Evolutionary conservation across 2,888 invertebrate species (phyloP), one percentile per base, ranked within the genome.

Genomic region (Oscheius myriophilus): DNA sequence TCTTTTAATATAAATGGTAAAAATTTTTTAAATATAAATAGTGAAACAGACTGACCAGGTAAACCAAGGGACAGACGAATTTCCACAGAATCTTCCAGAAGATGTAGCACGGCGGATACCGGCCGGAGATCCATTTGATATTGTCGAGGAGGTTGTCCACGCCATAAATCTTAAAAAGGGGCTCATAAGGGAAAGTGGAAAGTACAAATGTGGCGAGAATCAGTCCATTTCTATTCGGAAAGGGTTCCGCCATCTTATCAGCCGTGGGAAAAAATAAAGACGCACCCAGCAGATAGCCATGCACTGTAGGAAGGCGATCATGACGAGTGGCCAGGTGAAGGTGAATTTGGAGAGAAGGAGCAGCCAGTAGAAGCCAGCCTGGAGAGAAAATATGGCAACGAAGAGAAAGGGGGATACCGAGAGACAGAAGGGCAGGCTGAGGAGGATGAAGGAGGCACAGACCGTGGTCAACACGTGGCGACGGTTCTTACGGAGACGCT

Each of bases 81-180:
- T 90, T 90, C 93, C 93, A 93, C 52, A 91, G 90, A 23, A 90
- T 82, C 87, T 90, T 91, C 93, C 93, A 93, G 83, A 92, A 92
- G 72, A 85, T 73, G 58, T 89, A 87, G 6, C 91, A 88, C 0
- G 90, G 87, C n/a, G 86, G 86, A 67, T 88, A 89, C 71, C 91
- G 90, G 43, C 91, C 88, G 49, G 90, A 91, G 88, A 93, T 80
- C 90, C 76, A 87, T 85, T 89, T 87, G 51, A 90, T 88, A 77
- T 89, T 89, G 52, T 87, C 87, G 74, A 89, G 75, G 76, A 90
- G 88, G 53, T 88, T 86, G 64, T 90, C 89, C 42, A 87, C 86
- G 7, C 87, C 88, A 85, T 78, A 78, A 21, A 78, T 68, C 76
- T 72, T 25, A 64, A 71, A 43, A 33, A 49, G 21, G 43, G 14